Conservation (phyloP, 37 sponge, comb jelly and placozoan species). For the Diacarnus erythraeanus region DNA sequence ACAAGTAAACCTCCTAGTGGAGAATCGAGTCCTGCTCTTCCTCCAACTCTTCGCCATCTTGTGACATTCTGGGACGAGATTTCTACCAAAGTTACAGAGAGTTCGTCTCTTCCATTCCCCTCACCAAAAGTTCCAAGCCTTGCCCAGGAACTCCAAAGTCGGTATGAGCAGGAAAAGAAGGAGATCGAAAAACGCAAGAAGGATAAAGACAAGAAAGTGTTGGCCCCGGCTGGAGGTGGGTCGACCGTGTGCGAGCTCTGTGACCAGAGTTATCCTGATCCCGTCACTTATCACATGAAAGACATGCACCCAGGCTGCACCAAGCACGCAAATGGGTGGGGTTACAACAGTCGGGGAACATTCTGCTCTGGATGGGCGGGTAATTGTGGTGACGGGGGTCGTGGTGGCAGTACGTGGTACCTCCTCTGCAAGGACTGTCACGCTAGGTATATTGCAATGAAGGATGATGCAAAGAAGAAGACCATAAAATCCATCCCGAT, state of each 20-base stretch:
- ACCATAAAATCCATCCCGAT: slow-evolving; percentile 17
- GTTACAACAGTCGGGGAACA: slow-evolving; percentile 94
- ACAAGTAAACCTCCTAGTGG: neutral
- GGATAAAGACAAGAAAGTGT: slow-evolving; percentile 60
- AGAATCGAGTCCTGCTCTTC: slow-evolving; percentile 24
- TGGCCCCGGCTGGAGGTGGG: slow-evolving; percentile 42
- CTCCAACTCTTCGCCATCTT: slow-evolving; percentile 74
- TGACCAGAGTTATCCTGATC: slow-evolving; percentile 78
- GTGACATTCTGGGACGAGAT: slow-evolving; percentile 89
- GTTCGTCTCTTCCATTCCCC: slow-evolving; percentile 31
- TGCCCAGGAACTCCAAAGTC: slow-evolving; percentile 59
- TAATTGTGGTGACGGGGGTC: slow-evolving; percentile 96
- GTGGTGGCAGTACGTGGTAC: slow-evolving; percentile 96
- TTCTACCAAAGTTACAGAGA: slow-evolving; percentile 53
- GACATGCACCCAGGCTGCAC: slow-evolving; percentile 90
- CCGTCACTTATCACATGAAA: slow-evolving; percentile 99
- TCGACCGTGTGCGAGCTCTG: slow-evolving; percentile 90
- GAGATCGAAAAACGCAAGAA: slow-evolving; percentile 64
- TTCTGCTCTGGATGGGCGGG: slow-evolving; percentile 98
- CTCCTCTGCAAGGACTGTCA: slow-evolving; percentile 94
- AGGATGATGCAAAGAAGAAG: slow-evolving; percentile 70
- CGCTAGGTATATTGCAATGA: slow-evolving; percentile 78
- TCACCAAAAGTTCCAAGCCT: slow-evolving; percentile 50
- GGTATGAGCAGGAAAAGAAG: slow-evolving; percentile 69
- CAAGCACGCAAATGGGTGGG: slow-evolving; percentile 91